Conservation (phyloP, 2,113 vertebrate species). For the Archilochus colubris region DNA sequence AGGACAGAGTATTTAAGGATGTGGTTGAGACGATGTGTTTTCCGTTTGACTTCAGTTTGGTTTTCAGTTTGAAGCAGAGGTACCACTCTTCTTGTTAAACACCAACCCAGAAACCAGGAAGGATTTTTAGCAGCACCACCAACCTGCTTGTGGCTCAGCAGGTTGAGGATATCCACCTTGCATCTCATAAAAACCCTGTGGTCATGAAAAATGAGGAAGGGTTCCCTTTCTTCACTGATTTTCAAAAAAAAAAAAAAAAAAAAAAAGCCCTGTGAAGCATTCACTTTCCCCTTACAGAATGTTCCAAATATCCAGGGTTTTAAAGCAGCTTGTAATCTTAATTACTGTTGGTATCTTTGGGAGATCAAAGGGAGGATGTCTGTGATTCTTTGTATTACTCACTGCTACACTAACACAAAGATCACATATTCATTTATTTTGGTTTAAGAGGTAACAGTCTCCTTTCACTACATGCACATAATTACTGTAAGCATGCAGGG, state of each 20-base stretch:
- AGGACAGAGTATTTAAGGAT: constrained; percentile 19
- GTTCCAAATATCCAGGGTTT: background rate
- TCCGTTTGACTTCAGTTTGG: constrained; percentile 61
- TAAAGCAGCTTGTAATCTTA: background rate
- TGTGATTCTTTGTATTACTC: constrained; percentile 53
- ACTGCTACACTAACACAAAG: background rate
- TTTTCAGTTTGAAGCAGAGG: constrained; percentile 63
- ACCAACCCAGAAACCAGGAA: constrained; percentile 26
- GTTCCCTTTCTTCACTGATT: background rate
- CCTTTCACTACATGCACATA: constrained; percentile 54
- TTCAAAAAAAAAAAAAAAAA: background rate
- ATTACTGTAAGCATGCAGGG: constrained; percentile 57
- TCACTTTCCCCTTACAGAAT: background rate
- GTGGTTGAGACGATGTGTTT: constrained; percentile 44
- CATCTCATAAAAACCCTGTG: background rate
- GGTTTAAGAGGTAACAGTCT: constrained; percentile 43
- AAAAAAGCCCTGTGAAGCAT: background rate
- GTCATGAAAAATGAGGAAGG: rapidly evolving
- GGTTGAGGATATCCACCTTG: background rate
- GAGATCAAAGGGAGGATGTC: constrained; percentile 53
- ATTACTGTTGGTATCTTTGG: constrained; percentile 24
- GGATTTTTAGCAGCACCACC: constrained; percentile 15
- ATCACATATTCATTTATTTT: constrained; percentile 42
- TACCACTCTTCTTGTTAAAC: constrained; percentile 15
- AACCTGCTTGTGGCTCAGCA: background rate